Percentiles rank a stretch among this genome's conserved stretches.
These are phyloP conservation scores for Folsomia manolachei DNA, from an alignment of 2,888 invertebrate genomes.

Conservation along the genomic window DNA sequence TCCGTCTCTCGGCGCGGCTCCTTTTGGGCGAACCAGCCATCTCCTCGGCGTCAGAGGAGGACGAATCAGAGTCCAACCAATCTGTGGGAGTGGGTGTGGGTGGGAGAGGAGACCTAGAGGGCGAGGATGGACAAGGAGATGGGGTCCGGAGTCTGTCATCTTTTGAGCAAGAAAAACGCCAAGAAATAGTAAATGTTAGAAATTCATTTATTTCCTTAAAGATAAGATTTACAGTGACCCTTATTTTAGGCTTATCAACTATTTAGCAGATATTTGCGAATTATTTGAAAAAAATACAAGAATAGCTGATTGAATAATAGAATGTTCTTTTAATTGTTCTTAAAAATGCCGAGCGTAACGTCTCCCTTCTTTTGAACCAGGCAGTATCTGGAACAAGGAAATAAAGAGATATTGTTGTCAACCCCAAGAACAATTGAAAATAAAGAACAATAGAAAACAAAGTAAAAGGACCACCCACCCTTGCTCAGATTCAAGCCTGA, in stretches of 20 bases:
- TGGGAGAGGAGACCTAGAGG: neutral
- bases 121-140: neutral
- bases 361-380: conserved; percentile 50
- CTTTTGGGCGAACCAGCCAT: conserved; percentile 43
- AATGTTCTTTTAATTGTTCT: conserved; percentile 35
- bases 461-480: too few relatives aligned
- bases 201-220: neutral
- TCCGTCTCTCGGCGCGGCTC: conserved; percentile 25
- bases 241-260: too few relatives aligned
- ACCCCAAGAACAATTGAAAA: neutral
- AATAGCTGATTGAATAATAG: too few relatives aligned
- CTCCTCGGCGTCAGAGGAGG: conserved; percentile 48
- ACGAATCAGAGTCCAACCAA: conserved; percentile 30
- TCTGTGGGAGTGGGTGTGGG: neutral
- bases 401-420: neutral
- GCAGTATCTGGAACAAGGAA: conserved; percentile 45
- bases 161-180: too few relatives aligned
- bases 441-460: conserved; percentile 20
- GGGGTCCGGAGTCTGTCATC: too few relatives aligned
- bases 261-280: neutral
- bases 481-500: conserved; percentile 49
- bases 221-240: too few relatives aligned
- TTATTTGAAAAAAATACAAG: neutral
- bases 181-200: neutral
- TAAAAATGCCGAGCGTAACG: conserved; percentile 49